Conservation (phyloP, 64 coral and sea anemone genomes). For the Orbicella faveolata region DNA sequence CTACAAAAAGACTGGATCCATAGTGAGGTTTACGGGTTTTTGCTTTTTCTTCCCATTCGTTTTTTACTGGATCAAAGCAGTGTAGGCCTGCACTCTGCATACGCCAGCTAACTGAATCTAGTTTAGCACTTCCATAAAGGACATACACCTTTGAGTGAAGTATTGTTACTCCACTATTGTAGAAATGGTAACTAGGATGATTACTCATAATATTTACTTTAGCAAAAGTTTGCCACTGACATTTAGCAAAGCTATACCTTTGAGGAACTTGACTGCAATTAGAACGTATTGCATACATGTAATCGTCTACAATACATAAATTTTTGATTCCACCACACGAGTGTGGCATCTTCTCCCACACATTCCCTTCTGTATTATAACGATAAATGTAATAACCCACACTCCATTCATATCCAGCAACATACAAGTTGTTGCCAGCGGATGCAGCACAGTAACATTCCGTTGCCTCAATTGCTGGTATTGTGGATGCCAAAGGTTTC, state of each 20-base stretch:
- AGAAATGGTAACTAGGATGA: too few relatives aligned
- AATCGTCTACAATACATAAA: background rate
- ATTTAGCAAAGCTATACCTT: background rate
- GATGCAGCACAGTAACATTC: too few relatives aligned
- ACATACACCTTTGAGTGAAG: background rate
- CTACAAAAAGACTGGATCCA: slow-evolving; percentile 17
- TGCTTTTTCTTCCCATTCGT: background rate
- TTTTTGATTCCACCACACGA: background rate
- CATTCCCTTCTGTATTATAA: background rate
- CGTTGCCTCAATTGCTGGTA: too few relatives aligned
- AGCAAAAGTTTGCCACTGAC: background rate
- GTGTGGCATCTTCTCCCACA: background rate
- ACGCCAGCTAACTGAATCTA: background rate
- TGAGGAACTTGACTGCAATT: background rate
- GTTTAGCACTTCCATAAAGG: slow-evolving; percentile 7
- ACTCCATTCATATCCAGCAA: too few relatives aligned
- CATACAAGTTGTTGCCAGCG: too few relatives aligned
- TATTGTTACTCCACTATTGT: background rate
- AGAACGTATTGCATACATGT: background rate
- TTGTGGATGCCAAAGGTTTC: too few relatives aligned
- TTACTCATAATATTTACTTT: background rate
- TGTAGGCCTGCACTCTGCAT: too few relatives aligned
- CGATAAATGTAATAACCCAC: background rate
- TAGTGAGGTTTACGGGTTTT: background rate
- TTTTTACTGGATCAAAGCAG: too few relatives aligned